phyloP scores from a whole-genome alignment of 2,888 invertebrate species.

The Tetranychus piercei region DNA sequence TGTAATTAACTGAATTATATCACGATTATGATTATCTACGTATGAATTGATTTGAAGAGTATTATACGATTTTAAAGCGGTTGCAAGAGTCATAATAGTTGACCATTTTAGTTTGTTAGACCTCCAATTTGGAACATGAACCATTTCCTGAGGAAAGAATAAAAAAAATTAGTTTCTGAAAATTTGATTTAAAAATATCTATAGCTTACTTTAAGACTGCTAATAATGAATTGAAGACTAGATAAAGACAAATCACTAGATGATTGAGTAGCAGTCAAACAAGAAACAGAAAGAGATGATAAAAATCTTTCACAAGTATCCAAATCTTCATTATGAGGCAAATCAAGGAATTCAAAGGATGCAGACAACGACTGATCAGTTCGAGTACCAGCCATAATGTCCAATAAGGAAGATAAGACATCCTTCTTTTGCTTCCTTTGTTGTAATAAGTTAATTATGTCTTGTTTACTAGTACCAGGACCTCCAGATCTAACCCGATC shows the following conservation, averaged over 20 bases:
- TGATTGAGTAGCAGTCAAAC: conserved; percentile 14
- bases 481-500: conserved; percentile 39
- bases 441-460: conserved; percentile 40
- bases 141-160: neutral
- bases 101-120: conserved; percentile 20
- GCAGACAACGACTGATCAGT: conserved; percentile 49
- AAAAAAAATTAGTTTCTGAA: neutral
- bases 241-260: conserved; percentile 5
- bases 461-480: conserved; percentile 38
- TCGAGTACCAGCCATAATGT: conserved; percentile 23
- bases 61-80: conserved; percentile 14
- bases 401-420: conserved; percentile 19
- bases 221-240: conserved; percentile 12
- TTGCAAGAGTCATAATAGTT: conserved; percentile 18
- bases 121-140: conserved; percentile 17
- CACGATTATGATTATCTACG: neutral
- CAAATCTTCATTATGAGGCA: conserved; percentile 29
- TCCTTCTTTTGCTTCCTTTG: conserved; percentile 8
- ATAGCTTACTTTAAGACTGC: conserved; percentile 2
- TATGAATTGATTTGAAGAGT: neutral
- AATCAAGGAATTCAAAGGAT: conserved; percentile 43
- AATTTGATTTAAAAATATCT: neutral
- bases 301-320: conserved; percentile 46
- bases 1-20: conserved; percentile 14
- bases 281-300: conserved; percentile 15